Conservation (phyloP, 2,797 vertebrate genomes). For the Brachymystax lenok region DNA sequence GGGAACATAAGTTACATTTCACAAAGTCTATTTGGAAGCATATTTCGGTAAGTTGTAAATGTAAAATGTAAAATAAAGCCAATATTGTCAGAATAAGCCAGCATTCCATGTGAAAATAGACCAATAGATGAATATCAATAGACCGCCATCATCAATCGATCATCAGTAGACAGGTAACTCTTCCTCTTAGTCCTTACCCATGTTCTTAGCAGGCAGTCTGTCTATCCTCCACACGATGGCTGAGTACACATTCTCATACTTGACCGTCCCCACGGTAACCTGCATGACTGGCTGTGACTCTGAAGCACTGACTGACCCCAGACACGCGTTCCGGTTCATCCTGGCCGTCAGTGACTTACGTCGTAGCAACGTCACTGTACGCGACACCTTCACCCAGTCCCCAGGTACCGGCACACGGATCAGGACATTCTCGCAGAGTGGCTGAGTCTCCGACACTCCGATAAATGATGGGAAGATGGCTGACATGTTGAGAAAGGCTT, state of each 20-base stretch:
- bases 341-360: conserved; percentile 94
- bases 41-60: no score
- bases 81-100: neutral
- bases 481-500: conserved; percentile 90
- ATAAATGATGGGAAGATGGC: conserved; percentile 55
- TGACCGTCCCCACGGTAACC: conserved; percentile 90
- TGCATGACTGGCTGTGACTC: conserved; percentile 91
- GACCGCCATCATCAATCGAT: no score
- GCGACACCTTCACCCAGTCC: conserved; percentile 89
- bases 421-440: conserved; percentile 86
- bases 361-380: conserved; percentile 82
- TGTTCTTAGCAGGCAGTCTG: conserved; percentile 93
- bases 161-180: neutral
- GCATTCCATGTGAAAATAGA: neutral
- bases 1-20: no score
- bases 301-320: conserved; percentile 82
- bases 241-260: conserved; percentile 94
- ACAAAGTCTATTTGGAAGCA: no score
- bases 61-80: neutral
- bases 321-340: conserved; percentile 91
- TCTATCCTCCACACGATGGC: conserved; percentile 97
- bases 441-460: conserved; percentile 55
- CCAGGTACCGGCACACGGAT: conserved; percentile 89
- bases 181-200: conserved; percentile 78
- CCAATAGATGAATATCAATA: neutral